Evolutionary conservation across 2,797 vertebrate genomes (phyloP), one percentile per base, ranked within the genome.

Genomic region (Pseudopleuronectes americanus): DNA sequence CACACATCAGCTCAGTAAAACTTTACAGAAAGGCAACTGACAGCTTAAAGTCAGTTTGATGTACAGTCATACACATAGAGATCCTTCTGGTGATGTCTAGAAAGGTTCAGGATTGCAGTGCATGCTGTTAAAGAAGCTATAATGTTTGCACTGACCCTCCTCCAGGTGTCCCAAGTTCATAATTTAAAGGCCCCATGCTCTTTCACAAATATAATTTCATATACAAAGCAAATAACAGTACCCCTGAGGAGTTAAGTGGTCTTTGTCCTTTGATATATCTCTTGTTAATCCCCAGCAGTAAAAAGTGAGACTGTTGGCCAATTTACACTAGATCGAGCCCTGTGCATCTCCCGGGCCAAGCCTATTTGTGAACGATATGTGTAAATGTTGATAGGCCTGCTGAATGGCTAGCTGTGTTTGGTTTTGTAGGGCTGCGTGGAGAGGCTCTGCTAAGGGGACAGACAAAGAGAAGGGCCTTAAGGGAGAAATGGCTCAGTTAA

Each of bases 401-500:
- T 92, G 81, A 91, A 89, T 85, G 81, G 88, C 79, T 73, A 38
- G 63, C 87, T 88, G 84, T 89, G 75, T 91, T 91, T 85, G 83
- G 75, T 84, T 87, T 90, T 90, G 84, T 90, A 75, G 78, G 76
- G 64, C 64, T 52, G 74, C 6, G 66, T 91, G 79, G 85, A 92
- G 89, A 86, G 89, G 87, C 74, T 86, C 73, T 77, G 67, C 73
- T 10, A 13, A 68, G 67, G 47, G 64, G 26, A 79, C 7, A 62
- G 74, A 92, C 86, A 90, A 90, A 87, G 76, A 83, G 71, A 86
- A 79, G 72, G 70, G 81, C 80, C 86, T 92, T 87, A 87, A 85
- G 87, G 83, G 88, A 92, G 84, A 91, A 91, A 91, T 86, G 89
- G 76, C 78, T 90, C 88, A 86, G 90, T 93, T 93, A 94, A 94